phyloP scores from a whole-genome alignment of 2,888 invertebrate species.

The Biston betularia region DNA sequence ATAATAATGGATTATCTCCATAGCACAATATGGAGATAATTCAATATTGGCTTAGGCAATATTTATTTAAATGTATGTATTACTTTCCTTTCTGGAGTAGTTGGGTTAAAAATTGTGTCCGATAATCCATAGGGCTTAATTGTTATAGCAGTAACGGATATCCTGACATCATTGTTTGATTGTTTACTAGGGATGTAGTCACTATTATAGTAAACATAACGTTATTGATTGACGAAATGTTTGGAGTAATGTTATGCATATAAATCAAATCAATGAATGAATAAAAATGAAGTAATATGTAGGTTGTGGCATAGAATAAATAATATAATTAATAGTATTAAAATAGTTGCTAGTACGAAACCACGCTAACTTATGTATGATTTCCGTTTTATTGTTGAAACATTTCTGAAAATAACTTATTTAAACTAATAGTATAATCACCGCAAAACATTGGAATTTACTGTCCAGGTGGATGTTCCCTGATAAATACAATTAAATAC shows the following conservation, averaged over 20 bases:
- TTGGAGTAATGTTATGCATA: conserved; percentile 21
- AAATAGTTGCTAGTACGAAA: not conserved
- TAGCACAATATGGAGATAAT: too few relatives aligned
- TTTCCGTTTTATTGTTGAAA: too few relatives aligned
- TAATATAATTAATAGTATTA: not conserved
- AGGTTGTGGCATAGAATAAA: not conserved
- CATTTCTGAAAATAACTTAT: too few relatives aligned
- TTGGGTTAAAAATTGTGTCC: not conserved
- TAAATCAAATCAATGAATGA: conserved; percentile 6
- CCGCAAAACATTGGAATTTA: too few relatives aligned
- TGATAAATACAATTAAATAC: too few relatives aligned
- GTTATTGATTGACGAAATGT: conserved; percentile 15
- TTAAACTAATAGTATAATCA: too few relatives aligned
- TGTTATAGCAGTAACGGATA: conserved; percentile 25
- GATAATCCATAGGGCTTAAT: conserved; percentile 26
- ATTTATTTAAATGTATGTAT: not conserved
- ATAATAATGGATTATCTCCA: too few relatives aligned
- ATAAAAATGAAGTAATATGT: not conserved
- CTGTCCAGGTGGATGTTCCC: too few relatives aligned
- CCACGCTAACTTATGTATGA: not conserved
- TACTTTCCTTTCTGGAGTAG: not conserved
- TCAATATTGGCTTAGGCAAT: too few relatives aligned
- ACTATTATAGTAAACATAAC: conserved; percentile 18
- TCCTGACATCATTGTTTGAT: conserved; percentile 30
- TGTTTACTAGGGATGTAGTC: conserved; percentile 15